Conservation (phyloP, 2,797 vertebrate species). For the Meriones psammophilus region DNA sequence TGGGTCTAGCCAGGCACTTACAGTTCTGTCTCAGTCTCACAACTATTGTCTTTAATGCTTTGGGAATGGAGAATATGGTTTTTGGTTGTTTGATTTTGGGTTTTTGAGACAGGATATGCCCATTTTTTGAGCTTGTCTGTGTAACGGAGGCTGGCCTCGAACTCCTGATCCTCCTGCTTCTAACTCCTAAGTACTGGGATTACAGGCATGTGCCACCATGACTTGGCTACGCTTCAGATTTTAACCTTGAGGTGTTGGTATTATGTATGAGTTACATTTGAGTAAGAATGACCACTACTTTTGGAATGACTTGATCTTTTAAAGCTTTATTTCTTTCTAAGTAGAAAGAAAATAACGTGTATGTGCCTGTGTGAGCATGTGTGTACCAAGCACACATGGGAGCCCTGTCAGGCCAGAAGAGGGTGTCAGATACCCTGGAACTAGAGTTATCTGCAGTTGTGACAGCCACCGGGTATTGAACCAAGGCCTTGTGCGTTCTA, state of each 20-base stretch:
- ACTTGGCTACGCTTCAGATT: constrained; percentile 25
- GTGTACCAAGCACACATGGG: neutral
- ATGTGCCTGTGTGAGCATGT: neutral
- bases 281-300: constrained; percentile 13
- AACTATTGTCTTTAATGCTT: constrained; percentile 8
- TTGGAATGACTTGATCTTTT: neutral
- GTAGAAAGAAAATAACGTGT: neutral
- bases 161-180: neutral
- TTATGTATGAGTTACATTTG: neutral
- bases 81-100: neutral
- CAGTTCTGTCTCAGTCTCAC: neutral
- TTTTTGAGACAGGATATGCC: neutral
- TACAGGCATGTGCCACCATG: neutral
- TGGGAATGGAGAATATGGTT: constrained; percentile 28
- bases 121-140: neutral
- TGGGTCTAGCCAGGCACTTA: neutral
- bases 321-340: neutral
- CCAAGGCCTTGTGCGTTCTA: neutral
- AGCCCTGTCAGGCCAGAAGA: neutral
- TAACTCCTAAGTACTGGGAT: neutral
- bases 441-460: neutral
- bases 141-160: neutral
- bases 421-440: neutral
- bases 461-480: neutral
- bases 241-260: constrained; percentile 59